These are phyloP conservation scores for Actinostola sp. DNA, from an alignment of 92 coral and sea anemone species.

Conservation along the genomic window DNA sequence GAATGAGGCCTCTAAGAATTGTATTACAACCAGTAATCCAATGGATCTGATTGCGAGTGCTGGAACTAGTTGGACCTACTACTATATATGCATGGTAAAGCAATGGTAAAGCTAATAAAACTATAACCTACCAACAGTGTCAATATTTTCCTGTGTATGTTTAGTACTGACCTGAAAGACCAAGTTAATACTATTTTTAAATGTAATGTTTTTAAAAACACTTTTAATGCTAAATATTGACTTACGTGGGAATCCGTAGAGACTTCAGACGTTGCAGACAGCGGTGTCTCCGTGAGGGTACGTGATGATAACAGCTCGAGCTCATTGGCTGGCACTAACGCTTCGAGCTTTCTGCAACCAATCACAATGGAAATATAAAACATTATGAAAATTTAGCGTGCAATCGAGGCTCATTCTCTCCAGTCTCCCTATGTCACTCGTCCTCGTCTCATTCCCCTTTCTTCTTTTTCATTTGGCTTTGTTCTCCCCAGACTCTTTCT, in stretches of 20 bases:
- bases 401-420: too few species aligned
- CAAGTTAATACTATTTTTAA: neutral
- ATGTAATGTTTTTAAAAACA: neutral
- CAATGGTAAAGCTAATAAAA: neutral
- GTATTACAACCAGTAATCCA: too few species aligned
- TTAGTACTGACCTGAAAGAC: slow-evolving; percentile 24
- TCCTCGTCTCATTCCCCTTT: too few species aligned
- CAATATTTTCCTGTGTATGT: slow-evolving; percentile 22
- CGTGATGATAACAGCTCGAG: slow-evolving; percentile 73
- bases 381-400: neutral
- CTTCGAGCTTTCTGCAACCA: slow-evolving; percentile 68
- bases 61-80: neutral
- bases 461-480: too few species aligned
- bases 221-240: neutral
- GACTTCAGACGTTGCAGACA: slow-evolving; percentile 15
- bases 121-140: slow-evolving; percentile 45
- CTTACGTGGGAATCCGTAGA: slow-evolving; percentile 41
- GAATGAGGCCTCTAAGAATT: too few species aligned
- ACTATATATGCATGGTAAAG: too few species aligned
- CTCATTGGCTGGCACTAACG: slow-evolving; percentile 83
- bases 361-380: neutral
- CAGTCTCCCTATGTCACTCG: too few species aligned
- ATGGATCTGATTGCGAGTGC: too few species aligned
- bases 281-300: slow-evolving; percentile 35
- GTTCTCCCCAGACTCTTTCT: too few species aligned